Base-by-base conservation (phyloP, 2,113 vertebrate species). In the Macaca nemestrina region DNA sequence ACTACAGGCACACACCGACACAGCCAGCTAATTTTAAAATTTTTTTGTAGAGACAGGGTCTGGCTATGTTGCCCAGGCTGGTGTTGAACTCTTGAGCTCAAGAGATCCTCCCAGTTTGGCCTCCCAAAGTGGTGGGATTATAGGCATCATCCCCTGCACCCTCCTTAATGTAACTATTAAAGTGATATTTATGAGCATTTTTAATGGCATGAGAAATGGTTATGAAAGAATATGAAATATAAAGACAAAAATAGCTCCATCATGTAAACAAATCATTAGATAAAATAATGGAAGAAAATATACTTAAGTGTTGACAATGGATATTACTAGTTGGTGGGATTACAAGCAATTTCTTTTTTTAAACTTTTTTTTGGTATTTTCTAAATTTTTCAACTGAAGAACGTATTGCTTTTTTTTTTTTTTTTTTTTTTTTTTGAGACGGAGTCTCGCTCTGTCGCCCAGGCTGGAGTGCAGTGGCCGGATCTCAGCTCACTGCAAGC, bases 201-300 rank as follows among this genome's bases (percentile, higher is more conserved):
- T 96, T 94, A 89, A 70, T 78, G 16, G 12, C 22, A 90, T 86
- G 40, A 90, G 50, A 93, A 78, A 92, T 81, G 64, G 64, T 85
- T 75, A 30, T 50, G 72, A 93, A 78, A 70, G 55, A 97, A 86
- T 55, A 67, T 90, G 35, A 86, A 89, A 23, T 72, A 59, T 40
- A 83, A 86, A 78, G 10, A 72, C 57, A 88, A 55, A 70, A 64
- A 55, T 89, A 92, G 38, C 5, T 85, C n/a, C 72, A 64, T 45
- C 5, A n/a, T 72, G 8, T 73, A 38, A 86, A 94, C 93, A 76
- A 87, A 45, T 64, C 61, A 23, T n/a, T 40, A 86, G 17, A 83
- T 92, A 90, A 96, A 97, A 94, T 90, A 67, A 27, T 87, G 16
- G 27, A 70, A 95, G 45, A 81, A 82, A 85, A 82, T 79, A 86